Conservation (phyloP, 2,888 invertebrate species). For the Plusia festucae region DNA sequence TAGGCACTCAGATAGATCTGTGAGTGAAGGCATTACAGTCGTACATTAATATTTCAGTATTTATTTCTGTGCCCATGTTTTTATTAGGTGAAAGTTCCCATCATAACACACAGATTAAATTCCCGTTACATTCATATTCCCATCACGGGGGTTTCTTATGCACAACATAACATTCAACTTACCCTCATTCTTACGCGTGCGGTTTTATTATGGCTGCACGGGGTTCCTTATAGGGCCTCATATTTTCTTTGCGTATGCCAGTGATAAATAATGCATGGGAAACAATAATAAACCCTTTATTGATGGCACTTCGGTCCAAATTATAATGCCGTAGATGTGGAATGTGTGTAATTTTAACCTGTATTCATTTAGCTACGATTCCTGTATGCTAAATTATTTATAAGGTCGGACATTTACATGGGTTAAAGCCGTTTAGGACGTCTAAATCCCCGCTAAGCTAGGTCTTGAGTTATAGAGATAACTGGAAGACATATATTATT, state of each 20-base stretch:
- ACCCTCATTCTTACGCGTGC: conserved; percentile 16
- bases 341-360: background rate
- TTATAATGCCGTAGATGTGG: background rate
- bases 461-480: background rate
- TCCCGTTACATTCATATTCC: conserved; percentile 16
- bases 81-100: background rate
- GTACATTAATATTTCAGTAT: background rate
- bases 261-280: conserved; percentile 9
- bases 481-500: background rate
- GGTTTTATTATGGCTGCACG: conserved; percentile 18
- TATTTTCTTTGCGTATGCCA: background rate
- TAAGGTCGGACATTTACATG: background rate
- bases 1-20: too few species aligned
- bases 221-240: background rate
- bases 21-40: too few species aligned
- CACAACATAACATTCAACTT: conserved; percentile 26
- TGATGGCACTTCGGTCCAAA: background rate
- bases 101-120: conserved; percentile 6
- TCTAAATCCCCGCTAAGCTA: conserved; percentile 4
- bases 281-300: conserved; percentile 5
- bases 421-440: background rate
- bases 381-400: background rate
- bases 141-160: conserved; percentile 9
- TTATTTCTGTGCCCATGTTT: background rate
- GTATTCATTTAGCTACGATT: background rate